phyloP scores from a whole-genome alignment of 2,797 vertebrate genomes.

The Pseudotriccus pelzelni region DNA sequence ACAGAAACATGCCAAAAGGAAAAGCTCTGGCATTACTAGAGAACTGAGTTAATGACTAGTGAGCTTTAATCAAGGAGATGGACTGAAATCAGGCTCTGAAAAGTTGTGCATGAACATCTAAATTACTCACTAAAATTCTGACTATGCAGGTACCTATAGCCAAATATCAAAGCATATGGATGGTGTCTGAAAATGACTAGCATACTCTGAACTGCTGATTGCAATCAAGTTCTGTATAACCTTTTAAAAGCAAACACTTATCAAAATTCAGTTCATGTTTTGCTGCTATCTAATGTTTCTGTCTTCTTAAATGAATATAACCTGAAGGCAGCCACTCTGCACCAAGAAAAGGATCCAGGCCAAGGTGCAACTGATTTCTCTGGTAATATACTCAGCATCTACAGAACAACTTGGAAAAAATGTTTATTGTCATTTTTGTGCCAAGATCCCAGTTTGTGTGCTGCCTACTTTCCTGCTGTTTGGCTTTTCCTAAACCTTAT shows the following conservation, averaged over 20 bases:
- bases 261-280: constrained; percentile 55
- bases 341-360: not conserved
- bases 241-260: constrained; percentile 33
- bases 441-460: not conserved
- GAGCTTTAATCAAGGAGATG: constrained; percentile 21
- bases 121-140: constrained; percentile 25
- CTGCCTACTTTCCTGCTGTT: not conserved
- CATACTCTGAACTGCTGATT: constrained; percentile 11
- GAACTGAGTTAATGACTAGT: not conserved
- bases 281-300: constrained; percentile 24
- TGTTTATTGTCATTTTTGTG: not conserved
- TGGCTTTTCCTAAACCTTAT: not conserved
- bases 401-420: not conserved
- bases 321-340: not conserved
- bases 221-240: constrained; percentile 52
- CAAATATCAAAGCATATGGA: constrained; percentile 40
- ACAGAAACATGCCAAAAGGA: not conserved
- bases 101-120: not conserved
- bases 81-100: constrained; percentile 24
- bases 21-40: not conserved
- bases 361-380: not conserved
- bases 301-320: constrained; percentile 37
- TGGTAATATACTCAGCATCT: not conserved
- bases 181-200: not conserved
- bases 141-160: not conserved